Conservation (phyloP, 2,888 invertebrate genomes). For the Chrysolina oricalcia region DNA sequence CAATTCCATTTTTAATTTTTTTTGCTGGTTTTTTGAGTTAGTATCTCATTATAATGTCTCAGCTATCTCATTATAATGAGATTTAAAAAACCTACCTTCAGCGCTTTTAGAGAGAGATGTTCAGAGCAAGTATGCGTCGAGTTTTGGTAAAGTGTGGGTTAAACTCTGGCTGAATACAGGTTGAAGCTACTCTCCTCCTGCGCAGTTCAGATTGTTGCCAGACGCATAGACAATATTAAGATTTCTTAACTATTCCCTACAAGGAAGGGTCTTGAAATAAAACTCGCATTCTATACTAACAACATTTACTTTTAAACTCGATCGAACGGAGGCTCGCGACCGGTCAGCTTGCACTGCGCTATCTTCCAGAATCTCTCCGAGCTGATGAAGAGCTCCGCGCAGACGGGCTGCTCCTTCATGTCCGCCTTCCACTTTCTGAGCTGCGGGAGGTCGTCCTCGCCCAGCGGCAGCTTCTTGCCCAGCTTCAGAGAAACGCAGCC, state of each 20-base stretch:
- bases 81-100: too few relatives aligned
- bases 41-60: too few relatives aligned
- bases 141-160: too few relatives aligned
- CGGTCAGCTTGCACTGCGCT: constrained; percentile 56
- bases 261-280: neutral
- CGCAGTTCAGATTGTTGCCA: too few relatives aligned
- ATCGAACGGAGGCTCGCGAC: constrained; percentile 26
- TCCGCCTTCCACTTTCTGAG: constrained; percentile 63
- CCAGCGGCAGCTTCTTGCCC: constrained; percentile 60
- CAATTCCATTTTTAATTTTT: too few relatives aligned
- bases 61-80: too few relatives aligned
- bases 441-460: constrained; percentile 58
- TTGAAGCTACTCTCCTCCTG: too few relatives aligned
- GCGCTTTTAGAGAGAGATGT: too few relatives aligned
- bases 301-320: constrained; percentile 13
- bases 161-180: too few relatives aligned
- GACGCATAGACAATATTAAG: neutral
- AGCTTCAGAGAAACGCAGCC: constrained; percentile 59
- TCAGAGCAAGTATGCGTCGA: too few relatives aligned
- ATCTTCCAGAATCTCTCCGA: constrained; percentile 65
- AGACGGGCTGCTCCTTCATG: constrained; percentile 59
- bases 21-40: too few relatives aligned
- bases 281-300: neutral
- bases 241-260: neutral
- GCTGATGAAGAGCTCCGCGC: constrained; percentile 61